phyloP scores from a whole-genome alignment of 1,140 invertebrate genomes.

The Ceratina australensis region DNA sequence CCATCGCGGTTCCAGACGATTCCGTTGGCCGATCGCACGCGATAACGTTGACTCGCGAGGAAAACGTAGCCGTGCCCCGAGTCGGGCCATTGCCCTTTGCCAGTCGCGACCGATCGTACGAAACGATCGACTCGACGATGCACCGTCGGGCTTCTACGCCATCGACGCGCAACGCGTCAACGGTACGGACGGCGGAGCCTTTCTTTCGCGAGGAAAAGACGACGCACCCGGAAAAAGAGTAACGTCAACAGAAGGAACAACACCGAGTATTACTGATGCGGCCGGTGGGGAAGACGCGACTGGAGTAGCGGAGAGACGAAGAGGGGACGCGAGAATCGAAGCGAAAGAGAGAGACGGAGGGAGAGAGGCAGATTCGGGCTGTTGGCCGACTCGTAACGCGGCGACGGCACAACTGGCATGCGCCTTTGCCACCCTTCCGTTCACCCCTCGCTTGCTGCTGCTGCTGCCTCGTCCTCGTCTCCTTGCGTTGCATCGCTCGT shows the following conservation, averaged over 20 bases:
- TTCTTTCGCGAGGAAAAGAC: too few relatives aligned
- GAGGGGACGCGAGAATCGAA: neutral
- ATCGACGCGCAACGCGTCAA: neutral
- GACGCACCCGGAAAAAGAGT: too few relatives aligned
- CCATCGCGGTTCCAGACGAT: neutral
- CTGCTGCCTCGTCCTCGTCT: conserved; percentile 4
- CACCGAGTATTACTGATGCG: too few relatives aligned
- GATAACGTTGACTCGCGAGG: neutral
- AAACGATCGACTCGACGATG: conserved; percentile 9
- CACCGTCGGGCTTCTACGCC: neutral
- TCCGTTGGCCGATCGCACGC: too few relatives aligned
- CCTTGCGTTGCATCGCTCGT: neutral
- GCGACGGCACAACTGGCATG: conserved; percentile 71
- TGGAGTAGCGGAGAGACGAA: neutral
- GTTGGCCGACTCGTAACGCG: conserved; percentile 68
- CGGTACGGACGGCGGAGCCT: too few relatives aligned
- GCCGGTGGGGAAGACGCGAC: too few relatives aligned
- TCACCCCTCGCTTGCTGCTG: too few relatives aligned
- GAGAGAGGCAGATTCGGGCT: neutral
- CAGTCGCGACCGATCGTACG: neutral
- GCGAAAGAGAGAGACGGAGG: neutral
- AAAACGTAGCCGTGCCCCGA: neutral
- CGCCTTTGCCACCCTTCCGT: conserved; percentile 56
- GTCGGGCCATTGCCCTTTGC: neutral
- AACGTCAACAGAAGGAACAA: too few relatives aligned